Percentiles rank a stretch among this genome's conserved stretches.
These are phyloP conservation scores for Pithys albifrons DNA, from an alignment of 2,113 vertebrate genomes.

Conservation along the genomic window DNA sequence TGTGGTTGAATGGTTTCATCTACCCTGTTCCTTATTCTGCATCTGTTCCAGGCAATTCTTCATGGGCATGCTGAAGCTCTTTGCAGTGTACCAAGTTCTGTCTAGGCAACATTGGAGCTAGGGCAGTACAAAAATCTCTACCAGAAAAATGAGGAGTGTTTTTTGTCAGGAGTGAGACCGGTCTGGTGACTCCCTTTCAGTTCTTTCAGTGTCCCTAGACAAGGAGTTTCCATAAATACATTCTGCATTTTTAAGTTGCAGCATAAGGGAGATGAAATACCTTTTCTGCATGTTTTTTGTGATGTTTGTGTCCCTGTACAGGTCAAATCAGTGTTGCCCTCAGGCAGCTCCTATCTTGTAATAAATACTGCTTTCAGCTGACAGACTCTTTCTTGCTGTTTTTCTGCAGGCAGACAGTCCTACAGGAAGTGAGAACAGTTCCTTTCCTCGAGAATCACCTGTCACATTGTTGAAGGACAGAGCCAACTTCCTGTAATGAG, in stretches of 20 bases:
- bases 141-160: background rate
- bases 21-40: background rate
- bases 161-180: background rate
- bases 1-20: background rate
- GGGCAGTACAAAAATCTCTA: background rate
- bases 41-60: background rate
- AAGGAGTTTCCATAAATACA: background rate
- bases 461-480: conserved; percentile 17
- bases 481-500: conserved; percentile 82
- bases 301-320: background rate
- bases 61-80: background rate
- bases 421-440: conserved; percentile 84
- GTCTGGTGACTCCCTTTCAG: background rate
- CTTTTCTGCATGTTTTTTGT: conserved; percentile 3
- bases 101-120: background rate
- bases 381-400: conserved; percentile 13
- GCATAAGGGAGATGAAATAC: background rate
- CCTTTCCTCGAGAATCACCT: conserved; percentile 51
- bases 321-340: background rate
- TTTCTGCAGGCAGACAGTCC: conserved; percentile 80
- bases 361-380: background rate
- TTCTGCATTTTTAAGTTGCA: background rate
- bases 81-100: background rate
- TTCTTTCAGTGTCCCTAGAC: background rate
- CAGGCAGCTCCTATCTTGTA: background rate